Base-by-base conservation (phyloP, 2,113 vertebrate species). In the Elaphurus davidianus region DNA sequence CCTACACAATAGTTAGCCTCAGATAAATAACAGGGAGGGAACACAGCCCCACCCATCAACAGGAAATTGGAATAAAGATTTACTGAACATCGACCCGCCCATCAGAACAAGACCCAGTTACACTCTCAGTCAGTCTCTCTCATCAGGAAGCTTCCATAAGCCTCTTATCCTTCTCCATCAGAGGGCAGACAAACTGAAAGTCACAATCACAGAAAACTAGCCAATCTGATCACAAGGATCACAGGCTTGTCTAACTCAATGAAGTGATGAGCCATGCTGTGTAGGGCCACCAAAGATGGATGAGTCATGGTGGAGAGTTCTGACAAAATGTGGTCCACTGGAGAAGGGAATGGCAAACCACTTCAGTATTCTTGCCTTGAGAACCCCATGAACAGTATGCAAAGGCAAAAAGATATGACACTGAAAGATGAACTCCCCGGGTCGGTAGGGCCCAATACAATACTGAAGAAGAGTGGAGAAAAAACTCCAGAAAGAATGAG, bases 381-480 rank as follows among this genome's bases (percentile, higher is more conserved):
- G 64, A n/a, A 67, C 19, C 16, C 33, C 64, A 67, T 19, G 64
- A 67, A 19, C 1, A 17, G 64, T 67, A 67, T 19, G 15, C n/a
- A 67, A 67, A n/a, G 16, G 8, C 62, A 67, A n/a, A n/a, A 67
- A 67, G 16, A n/a, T 19, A n/a, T 8, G 62, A 67, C 62, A 67
- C 16, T n/a, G 62, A 19, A 67, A 67, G 62, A n/a, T 67, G 33
- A 67, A n/a, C 64, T 67, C 33, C 33, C 64, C 33, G 19, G 64
- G 33, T n/a, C 0, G 0, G 62, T 67, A 67, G 62, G 62, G 16
- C 1, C 16, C 33, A 67, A 67, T 17, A n/a, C 0, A 1, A n/a
- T 67, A 67, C 16, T 5, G 33, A 16, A n/a, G 64, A 67, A 67
- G 33, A 19, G 3, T n/a, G 16, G 33, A 67, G 33, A 67, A n/a